Evolutionary conservation across 2,113 vertebrate genomes (phyloP), one percentile per base, ranked within the genome.

Genomic region (Bos javanicus): DNA sequence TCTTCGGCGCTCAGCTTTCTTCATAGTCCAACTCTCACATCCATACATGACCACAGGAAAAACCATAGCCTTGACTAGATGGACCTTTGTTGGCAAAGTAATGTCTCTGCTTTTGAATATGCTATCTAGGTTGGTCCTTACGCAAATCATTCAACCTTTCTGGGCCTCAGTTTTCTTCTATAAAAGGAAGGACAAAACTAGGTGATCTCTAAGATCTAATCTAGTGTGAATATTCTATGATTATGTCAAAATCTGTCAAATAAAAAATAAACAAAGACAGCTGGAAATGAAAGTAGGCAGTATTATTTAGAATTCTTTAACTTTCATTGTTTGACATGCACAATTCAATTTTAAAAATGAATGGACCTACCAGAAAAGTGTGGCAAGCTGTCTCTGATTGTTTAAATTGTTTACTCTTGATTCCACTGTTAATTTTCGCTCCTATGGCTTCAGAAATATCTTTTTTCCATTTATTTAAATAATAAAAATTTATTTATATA

Each of bases 341-440:
- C 64, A 96, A 90, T 90, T 96, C 90, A 87, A 90, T 95, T 93
- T 88, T 36, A 90, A 95, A 96, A 81, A 92, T 94, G 87, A 94
- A 94, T 97, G 92, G 90, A 56, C 19, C 46, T 95, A 89, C 30
- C 11, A 91, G 46, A 97, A 52, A 93, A 64, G 78, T 92, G 83
- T 91, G 90, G 82, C 36, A 95, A 60, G 60, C 57, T 96, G 93
- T 74, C 84, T 97, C 85, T 95, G 52, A 95, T 78, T 92, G n/a
- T 17, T 87, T n/a, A 97, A 95, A 95, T 26, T 87, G 43, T 54
- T 95, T 54, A 76, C 13, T 94, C 84, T 96, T 92, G 57, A 81
- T 82, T 90, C 48, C 6, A 83, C 21, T 71, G 15, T 92, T 96
- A 98, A 92, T n/a, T 95, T 94, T 87, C 28, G 36, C 76, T 80